Base-by-base conservation (phyloP, 2,888 invertebrate genomes). In the Bibio marci region DNA sequence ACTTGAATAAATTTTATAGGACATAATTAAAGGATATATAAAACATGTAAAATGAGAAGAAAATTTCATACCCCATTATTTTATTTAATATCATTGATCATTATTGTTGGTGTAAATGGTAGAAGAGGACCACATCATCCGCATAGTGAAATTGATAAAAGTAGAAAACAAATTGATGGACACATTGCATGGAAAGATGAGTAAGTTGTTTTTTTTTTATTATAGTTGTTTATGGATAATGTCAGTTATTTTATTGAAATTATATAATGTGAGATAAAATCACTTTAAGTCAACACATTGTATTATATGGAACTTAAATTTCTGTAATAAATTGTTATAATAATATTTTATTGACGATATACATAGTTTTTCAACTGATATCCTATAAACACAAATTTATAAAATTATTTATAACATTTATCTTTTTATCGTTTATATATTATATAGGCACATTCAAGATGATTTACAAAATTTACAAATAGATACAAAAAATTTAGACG, bases 391-490 rank as follows among this genome's bases (percentile, higher is more conserved):
- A n/a, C n/a, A n/a, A 26, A 26, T 8, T 26, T 10, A 10, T 26
- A 8, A 26, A 28, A 28, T 28, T n/a, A 28, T 28, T 37, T n/a
- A 11, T 10, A 12, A 10, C 14, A 17, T 10, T n/a, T 36, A 14
- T 5, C 18, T 18, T 5, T 10, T 15, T 17, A 8, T 33, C 37
- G 13, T 41, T 13, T 22, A 22, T 22, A 6, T 39, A 42, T 50
- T 22, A 56, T 56, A 12, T 59, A 87, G 86, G 47, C 85, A 83
- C 54, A 70, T 87, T 44, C 76, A 77, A 52, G 83, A 87, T 55
- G 85, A 87, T 52, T 58, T 80, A 27, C 69, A 71, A 43, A 67
- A 73, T 2, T 65, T 76, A 12, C 64, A 69, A 50, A 70, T 52
- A 53, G 66, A 57, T 28, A 65, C 65, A 41, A 62, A 69, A n/a